Conservation (phyloP, 35 echinoderm and acorn worm genomes). For the Strongylocentrotus purpuratus region DNA sequence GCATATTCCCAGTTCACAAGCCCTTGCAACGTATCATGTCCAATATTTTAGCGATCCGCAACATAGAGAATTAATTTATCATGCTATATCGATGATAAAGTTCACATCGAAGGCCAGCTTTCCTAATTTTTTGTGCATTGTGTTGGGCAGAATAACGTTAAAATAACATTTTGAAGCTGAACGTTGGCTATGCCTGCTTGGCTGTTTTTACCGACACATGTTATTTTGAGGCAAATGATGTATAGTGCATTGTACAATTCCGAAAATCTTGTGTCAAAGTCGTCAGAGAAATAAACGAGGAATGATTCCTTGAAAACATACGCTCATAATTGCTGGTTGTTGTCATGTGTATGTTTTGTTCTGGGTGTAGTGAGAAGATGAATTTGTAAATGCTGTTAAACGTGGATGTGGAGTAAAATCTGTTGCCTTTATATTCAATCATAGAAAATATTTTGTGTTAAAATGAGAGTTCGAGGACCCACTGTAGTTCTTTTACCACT, state of each 20-base stretch:
- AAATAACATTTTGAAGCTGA: neutral
- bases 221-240: neutral
- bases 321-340: neutral
- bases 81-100: neutral
- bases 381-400: neutral
- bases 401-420: neutral
- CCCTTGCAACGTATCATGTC: neutral
- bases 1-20: neutral
- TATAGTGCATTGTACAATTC: slow-evolving; percentile 4
- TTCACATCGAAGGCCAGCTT: neutral
- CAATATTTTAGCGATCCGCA: neutral
- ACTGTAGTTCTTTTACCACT: too few relatives aligned
- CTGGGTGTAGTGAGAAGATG: neutral
- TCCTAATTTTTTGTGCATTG: neutral
- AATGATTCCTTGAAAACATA: slow-evolving; percentile 12
- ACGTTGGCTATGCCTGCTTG: neutral
- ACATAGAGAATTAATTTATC: neutral
- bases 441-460: too few relatives aligned
- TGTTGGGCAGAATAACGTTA: neutral
- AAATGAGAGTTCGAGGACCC: too few relatives aligned
- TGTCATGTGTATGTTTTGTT: neutral
- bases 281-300: slow-evolving; percentile 24
- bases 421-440: neutral
- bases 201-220: slow-evolving; percentile 31
- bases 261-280: neutral